Base-by-base conservation (phyloP, 2,888 invertebrate species). In the Cheilosia scutellata region DNA sequence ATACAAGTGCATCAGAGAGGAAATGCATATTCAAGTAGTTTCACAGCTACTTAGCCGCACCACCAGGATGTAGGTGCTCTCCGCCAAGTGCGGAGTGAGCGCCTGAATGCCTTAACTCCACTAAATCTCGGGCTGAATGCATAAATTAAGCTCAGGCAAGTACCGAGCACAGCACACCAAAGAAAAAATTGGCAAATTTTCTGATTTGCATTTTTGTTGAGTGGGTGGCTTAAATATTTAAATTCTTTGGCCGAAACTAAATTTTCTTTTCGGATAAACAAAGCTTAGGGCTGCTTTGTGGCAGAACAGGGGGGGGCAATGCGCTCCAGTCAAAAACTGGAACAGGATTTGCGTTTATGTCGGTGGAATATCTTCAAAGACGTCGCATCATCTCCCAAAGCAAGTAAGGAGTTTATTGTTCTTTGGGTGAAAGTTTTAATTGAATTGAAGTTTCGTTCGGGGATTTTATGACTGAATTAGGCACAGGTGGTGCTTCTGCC, bases 11-110 rank as follows among this genome's bases (percentile, higher is more conserved):
- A 37, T 37, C 37, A 55, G 68, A 62, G 57, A 51, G 25, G 60
- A 78, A 72, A 62, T 86, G 82, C 86, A 86, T 86, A 82, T 86
- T 86, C 82, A 86, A 86, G 82, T 86, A 82, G 82, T 82, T 86
- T 77, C 82, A 76, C 82, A 82, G 86, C 86, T 86, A 86, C 86
- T 82, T 75, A 76, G 76, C 75, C 75, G 29, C 55, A 66, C 47
- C 71, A 57, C 71, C 71, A 71, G 77, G 77, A 42, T 6, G 20
- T 33, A 65, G 68, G 74, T 70, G 33, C 77, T 37, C 65, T 44
- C 57, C 20, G 53, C 60, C 7, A 25, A 58, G 44, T 55, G 47
- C 5, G 27, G 20, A 20, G 31, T 68, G 57, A 55, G 37, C 66
- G 62, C 20, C 44, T 60, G 58, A 71, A 62, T 47, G 55, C 44